Percentiles rank a stretch among this genome's conserved stretches.
These are phyloP conservation scores for Alaudala cheleensis DNA, from an alignment of 2,113 vertebrate genomes.

Conservation along the genomic window DNA sequence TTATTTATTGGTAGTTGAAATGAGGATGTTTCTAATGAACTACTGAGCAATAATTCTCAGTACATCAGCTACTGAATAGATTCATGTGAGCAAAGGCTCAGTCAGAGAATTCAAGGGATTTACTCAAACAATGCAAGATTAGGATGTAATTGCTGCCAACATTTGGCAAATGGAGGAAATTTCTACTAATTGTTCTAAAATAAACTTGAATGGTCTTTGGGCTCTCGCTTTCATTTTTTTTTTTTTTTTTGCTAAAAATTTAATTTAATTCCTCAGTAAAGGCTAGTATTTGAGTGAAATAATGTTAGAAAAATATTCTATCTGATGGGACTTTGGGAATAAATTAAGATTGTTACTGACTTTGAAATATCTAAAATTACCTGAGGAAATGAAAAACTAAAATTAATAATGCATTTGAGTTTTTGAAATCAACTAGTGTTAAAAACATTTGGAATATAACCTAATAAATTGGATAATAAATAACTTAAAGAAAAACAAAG, in stretches of 20 bases:
- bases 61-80: background rate
- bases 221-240: background rate
- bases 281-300: background rate
- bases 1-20: background rate
- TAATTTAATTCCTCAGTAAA: background rate
- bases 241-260: background rate
- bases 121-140: background rate
- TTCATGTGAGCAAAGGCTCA: background rate
- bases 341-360: background rate
- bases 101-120: background rate
- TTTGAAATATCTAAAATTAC: background rate
- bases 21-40: background rate
- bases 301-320: background rate
- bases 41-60: background rate
- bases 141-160: background rate
- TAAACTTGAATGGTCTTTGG: background rate
- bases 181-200: background rate
- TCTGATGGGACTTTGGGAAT: background rate
- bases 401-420: background rate
- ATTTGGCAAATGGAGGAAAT: background rate
- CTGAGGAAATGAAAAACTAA: background rate
- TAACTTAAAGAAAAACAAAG: background rate
- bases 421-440: background rate
- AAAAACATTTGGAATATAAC: background rate
- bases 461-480: background rate